phyloP scores from a whole-genome alignment of 2,113 vertebrate species.

The Herpetotheres cachinnans region DNA sequence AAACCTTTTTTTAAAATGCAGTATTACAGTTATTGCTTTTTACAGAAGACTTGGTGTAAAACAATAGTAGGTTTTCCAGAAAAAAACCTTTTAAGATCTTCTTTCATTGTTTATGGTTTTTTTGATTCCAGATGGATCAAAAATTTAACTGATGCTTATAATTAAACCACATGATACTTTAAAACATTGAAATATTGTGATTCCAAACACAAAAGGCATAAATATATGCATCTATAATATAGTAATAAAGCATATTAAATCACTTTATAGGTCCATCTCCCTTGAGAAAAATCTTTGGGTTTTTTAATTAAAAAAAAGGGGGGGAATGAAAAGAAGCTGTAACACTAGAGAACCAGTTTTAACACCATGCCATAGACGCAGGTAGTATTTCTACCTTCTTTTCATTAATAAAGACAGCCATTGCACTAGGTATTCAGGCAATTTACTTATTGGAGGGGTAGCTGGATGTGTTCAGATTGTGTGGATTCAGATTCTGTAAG shows the following conservation, averaged over 20 bases:
- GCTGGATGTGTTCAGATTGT: background rate
- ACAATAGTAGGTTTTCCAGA: background rate
- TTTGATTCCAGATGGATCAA: background rate
- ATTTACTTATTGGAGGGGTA: background rate
- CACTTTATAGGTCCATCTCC: background rate
- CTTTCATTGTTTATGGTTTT: background rate
- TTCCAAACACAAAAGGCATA: background rate
- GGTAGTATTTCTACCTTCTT: background rate
- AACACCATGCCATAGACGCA: background rate
- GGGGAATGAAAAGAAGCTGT: background rate
- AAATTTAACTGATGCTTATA: background rate
- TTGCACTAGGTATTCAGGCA: background rate
- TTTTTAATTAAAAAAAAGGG: background rate
- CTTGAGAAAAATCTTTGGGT: background rate
- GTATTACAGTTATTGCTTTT: background rate
- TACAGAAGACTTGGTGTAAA: background rate
- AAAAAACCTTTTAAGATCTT: background rate
- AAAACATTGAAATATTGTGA: background rate
- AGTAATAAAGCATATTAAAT: background rate
- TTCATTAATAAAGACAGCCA: background rate
- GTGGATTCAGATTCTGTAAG: background rate
- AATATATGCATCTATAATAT: background rate
- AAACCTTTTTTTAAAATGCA: background rate
- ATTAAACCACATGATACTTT: background rate
- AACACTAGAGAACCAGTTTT: background rate